These are phyloP conservation scores for Xenus cinereus DNA, from an alignment of 2,113 vertebrate species.

Conservation along the genomic window DNA sequence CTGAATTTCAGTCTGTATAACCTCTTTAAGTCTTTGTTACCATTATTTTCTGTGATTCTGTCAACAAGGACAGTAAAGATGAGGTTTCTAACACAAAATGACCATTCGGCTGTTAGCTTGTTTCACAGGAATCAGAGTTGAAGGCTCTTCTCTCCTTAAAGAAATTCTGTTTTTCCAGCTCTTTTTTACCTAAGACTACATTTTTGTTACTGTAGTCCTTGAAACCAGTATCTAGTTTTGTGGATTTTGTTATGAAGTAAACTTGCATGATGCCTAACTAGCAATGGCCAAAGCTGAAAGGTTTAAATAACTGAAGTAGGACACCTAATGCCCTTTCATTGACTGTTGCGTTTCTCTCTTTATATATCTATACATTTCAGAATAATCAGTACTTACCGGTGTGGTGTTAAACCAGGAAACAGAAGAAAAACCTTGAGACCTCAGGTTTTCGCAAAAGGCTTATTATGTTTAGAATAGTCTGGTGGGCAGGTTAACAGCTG, in stretches of 20 bases:
- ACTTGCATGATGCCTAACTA: not conserved
- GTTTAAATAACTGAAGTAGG: not conserved
- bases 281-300: not conserved
- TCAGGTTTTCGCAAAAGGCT: not conserved
- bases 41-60: not conserved
- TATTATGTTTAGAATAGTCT: not conserved
- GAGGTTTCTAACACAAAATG: not conserved
- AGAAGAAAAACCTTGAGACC: not conserved
- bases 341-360: not conserved
- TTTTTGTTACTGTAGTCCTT: not conserved
- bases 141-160: not conserved
- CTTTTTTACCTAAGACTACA: not conserved
- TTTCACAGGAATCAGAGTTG: not conserved
- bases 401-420: not conserved
- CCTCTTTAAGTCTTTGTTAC: not conserved
- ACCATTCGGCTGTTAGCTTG: not conserved
- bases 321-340: not conserved
- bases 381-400: not conserved
- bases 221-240: not conserved
- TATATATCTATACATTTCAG: not conserved
- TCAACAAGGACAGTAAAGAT: not conserved
- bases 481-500: not conserved
- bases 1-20: not conserved
- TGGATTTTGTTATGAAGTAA: not conserved
- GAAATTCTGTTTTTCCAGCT: not conserved